phyloP scores from a whole-genome alignment of 2,888 invertebrate genomes.

The Antheraea yamamai region DNA sequence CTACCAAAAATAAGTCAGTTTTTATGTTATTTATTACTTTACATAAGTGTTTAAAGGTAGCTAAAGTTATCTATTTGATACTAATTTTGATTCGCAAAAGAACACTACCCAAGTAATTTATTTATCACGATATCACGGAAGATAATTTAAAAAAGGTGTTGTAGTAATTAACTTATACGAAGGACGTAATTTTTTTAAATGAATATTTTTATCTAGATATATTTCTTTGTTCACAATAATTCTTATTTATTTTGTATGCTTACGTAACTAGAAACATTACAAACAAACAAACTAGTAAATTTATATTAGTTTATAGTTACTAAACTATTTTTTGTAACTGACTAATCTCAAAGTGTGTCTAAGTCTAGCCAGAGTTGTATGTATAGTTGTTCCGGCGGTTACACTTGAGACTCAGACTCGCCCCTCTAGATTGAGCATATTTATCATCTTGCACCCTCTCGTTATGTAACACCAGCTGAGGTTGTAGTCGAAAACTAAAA shows the following conservation, averaged over 20 bases:
- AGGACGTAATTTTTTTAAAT: not conserved
- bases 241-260: not conserved
- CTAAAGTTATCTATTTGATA: not conserved
- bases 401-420: no score
- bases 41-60: not conserved
- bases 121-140: not conserved
- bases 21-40: no score
- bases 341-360: not conserved
- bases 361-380: not conserved
- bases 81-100: not conserved
- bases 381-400: no score
- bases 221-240: not conserved
- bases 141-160: not conserved
- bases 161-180: not conserved
- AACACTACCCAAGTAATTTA: not conserved
- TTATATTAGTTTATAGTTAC: no score
- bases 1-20: no score
- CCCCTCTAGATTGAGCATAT: no score
- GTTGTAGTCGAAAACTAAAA: no score
- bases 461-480: no score
- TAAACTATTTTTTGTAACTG: not conserved
- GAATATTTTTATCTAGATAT: not conserved
- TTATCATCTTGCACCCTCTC: no score
- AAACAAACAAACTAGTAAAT: no score
- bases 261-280: not conserved